A percentile compares a stretch with the other conserved stretches of the same genome.
Conservation (phyloP, 1,140 invertebrate species). For the Zaprionus tsacasi region DNA sequence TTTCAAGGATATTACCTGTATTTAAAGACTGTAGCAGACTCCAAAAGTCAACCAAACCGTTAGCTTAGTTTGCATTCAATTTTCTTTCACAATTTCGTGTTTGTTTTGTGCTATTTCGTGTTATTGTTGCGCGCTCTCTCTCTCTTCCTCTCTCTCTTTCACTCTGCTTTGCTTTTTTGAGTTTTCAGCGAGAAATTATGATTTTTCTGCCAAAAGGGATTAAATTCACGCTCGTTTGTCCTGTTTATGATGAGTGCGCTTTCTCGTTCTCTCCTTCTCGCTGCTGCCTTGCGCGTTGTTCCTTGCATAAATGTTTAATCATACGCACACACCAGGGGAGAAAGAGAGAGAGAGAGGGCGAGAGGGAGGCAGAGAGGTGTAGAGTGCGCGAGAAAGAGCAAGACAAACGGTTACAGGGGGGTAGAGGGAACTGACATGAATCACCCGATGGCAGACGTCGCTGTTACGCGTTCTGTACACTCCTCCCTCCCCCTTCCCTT, state of each 20-base stretch:
- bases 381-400: slow-evolving; percentile 1
- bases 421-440: slow-evolving; percentile 59
- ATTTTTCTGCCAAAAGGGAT: slow-evolving; percentile 81
- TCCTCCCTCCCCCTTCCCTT: not conserved
- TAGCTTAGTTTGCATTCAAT: slow-evolving; percentile 19
- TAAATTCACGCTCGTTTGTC: slow-evolving; percentile 76
- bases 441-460: slow-evolving; percentile 64
- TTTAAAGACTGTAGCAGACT: not conserved
- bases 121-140: slow-evolving; percentile 29
- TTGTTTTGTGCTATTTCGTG: slow-evolving; percentile 11
- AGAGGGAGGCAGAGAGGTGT: not conserved
- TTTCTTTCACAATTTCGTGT: slow-evolving; percentile 36
- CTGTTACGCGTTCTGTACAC: slow-evolving; percentile 16
- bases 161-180: slow-evolving; percentile 8
- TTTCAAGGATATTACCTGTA: too few species aligned
- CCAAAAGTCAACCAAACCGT: not conserved
- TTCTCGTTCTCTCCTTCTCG: slow-evolving; percentile 26
- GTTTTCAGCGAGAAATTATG: slow-evolving; percentile 63
- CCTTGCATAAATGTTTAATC: slow-evolving; percentile 75
- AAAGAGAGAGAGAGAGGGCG: not conserved
- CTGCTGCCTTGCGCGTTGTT: slow-evolving; percentile 17
- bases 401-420: slow-evolving; percentile 1
- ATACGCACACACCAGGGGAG: slow-evolving; percentile 41
- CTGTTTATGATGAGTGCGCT: slow-evolving; percentile 72
- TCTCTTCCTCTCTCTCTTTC: not conserved